Conservation (phyloP, 2,113 vertebrate genomes). For the Hypanus sabinus region DNA sequence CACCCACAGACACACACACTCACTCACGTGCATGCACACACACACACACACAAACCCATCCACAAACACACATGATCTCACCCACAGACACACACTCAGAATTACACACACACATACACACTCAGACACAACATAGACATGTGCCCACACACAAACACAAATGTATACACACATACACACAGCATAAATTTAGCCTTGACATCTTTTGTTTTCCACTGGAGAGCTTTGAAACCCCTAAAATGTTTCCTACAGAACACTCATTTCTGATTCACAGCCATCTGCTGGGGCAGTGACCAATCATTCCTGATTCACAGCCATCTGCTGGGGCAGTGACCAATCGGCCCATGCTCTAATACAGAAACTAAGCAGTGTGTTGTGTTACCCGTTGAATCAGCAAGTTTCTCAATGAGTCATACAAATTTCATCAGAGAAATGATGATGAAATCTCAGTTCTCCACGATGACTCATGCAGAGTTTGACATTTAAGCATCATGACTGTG, state of each 20-base stretch:
- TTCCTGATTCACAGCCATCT: slow-evolving; percentile 18
- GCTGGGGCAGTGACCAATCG: background rate
- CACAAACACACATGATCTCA: too few relatives aligned
- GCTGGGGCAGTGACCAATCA: background rate
- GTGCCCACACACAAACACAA: too few relatives aligned
- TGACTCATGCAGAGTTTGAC: slow-evolving; percentile 12
- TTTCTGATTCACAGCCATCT: slow-evolving; percentile 15
- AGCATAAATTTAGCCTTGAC: background rate
- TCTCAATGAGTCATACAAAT: slow-evolving; percentile 30
- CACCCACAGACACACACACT: too few relatives aligned
- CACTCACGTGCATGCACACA: too few relatives aligned
- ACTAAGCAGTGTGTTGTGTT: background rate
- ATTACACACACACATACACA: too few relatives aligned
- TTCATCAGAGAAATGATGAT: slow-evolving; percentile 27
- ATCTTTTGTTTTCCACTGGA: background rate
- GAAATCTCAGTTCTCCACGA: slow-evolving; percentile 8
- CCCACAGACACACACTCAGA: too few relatives aligned
- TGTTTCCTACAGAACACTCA: background rate
- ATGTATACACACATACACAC: too few relatives aligned
- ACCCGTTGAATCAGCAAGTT: slow-evolving; percentile 34
- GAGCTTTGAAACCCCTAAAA: background rate
- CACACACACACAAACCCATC: too few relatives aligned
- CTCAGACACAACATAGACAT: too few relatives aligned
- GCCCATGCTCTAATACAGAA: background rate
- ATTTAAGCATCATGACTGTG: background rate